Base-by-base conservation (phyloP, 2,888 invertebrate genomes). In the Dicyrtoma fusca region DNA sequence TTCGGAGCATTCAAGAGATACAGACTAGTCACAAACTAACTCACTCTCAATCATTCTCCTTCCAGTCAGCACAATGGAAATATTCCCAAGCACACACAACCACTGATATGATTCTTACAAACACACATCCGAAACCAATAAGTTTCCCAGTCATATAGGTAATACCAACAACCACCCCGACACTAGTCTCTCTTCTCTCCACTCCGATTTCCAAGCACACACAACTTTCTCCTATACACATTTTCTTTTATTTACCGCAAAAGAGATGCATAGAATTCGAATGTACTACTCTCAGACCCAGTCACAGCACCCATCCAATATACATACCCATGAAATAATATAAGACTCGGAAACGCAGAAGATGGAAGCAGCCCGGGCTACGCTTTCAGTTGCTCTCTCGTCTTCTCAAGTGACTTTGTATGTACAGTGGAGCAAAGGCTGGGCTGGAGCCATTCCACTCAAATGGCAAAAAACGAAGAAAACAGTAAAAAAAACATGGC, bases 231-330 rank as follows among this genome's bases (percentile, higher is more conserved):
- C 59, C 14, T 34, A 34, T 34, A 34, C 34, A 34, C 34, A 34
- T 59, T 59, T 59, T 59, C 23, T 59, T 59, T 59, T 26, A 59
- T 59, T 59, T 59, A 14, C 59, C 59, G 14, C 25, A 59, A 23
- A 34, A 34, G 34, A 34, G 34, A 34, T 34, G 34, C 34, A 34
- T 34, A 34, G 34, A 34, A 34, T 34, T 34, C 8, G 34, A 34
- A 34, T 34, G 3, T 3, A 34, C 34, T 34, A 34, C 34, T n/a
- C n/a, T n/a, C n/a, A n/a, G n/a, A n/a, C n/a, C n/a, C n/a, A n/a
- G n/a, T n/a, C n/a, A 34, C 34, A 34, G 34, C 8, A 34, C 34
- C 3, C 4, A 34, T 5, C 4, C 34, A 34, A 34, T 34, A 34
- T 34, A 3, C 34, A 8, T 5, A 34, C 8, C 34, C 34, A 34